Conservation (phyloP, 2,888 invertebrate genomes). For the Tenthredo mesomela region DNA sequence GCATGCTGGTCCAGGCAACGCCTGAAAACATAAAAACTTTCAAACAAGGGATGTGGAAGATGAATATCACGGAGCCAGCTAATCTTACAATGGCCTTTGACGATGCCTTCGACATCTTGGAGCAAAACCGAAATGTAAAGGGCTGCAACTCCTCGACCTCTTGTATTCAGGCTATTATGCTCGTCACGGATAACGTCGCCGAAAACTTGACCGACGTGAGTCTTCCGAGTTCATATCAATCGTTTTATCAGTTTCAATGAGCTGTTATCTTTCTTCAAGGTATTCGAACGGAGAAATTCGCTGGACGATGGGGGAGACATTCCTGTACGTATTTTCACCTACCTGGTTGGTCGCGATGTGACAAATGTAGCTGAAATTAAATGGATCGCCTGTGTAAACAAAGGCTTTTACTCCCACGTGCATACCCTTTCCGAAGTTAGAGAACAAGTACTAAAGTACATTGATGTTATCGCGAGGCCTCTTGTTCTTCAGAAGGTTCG, state of each 20-base stretch:
- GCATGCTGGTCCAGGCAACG: conserved; percentile 92
- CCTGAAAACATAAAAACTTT: conserved; percentile 90
- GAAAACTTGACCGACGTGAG: conserved; percentile 88
- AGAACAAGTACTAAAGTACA: conserved; percentile 97
- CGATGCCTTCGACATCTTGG: conserved; percentile 90
- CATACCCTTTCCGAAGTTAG: conserved; percentile 97
- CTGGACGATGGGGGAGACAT: conserved; percentile 85
- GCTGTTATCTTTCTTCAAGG: conserved; percentile 66
- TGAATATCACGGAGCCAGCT: conserved; percentile 89
- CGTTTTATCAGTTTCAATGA: neutral
- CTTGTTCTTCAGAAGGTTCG: conserved; percentile 86
- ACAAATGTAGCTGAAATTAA: conserved; percentile 93
- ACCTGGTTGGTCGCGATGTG: conserved; percentile 96
- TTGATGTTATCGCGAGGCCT: conserved; percentile 94
- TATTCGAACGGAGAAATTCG: conserved; percentile 91
- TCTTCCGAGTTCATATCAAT: neutral
- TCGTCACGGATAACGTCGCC: conserved; percentile 97
- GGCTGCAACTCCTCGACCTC: conserved; percentile 81
- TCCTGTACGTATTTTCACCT: conserved; percentile 96
- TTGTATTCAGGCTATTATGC: conserved; percentile 98
- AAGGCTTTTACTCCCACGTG: conserved; percentile 97
- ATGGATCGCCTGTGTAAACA: conserved; percentile 97
- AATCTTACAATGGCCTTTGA: conserved; percentile 91
- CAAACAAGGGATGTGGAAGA: conserved; percentile 83
- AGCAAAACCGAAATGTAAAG: conserved; percentile 80